These are phyloP conservation scores for Drosophila falleni DNA, from an alignment of 2,888 invertebrate species.

Conservation along the genomic window DNA sequence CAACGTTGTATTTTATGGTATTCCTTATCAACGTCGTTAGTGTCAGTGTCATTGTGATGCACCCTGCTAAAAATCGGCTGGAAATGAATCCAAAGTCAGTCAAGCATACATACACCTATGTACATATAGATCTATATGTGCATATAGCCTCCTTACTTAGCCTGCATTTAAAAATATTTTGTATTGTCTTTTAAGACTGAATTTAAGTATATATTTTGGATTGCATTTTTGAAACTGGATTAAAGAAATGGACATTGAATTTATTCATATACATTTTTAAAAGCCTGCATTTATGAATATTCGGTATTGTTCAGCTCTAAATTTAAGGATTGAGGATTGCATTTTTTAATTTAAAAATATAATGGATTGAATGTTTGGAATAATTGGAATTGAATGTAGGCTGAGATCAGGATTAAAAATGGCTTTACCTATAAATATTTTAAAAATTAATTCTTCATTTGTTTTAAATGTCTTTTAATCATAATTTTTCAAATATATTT, in stretches of 20 bases:
- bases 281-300: no score
- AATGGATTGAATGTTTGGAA: not conserved
- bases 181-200: not conserved
- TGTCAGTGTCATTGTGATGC: slow-evolving; percentile 64
- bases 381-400: not conserved
- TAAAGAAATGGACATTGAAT: no score
- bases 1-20: slow-evolving; percentile 44
- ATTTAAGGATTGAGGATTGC: no score
- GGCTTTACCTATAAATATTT: not conserved
- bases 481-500: no score
- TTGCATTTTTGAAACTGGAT: no score
- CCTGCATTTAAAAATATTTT: not conserved
- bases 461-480: no score
- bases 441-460: not conserved
- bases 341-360: no score
- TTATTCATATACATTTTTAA: no score
- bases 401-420: not conserved
- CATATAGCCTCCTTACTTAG: not conserved
- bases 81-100: slow-evolving; percentile 13
- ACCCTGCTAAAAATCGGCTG: slow-evolving; percentile 71
- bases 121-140: not conserved
- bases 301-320: no score
- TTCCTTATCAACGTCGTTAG: slow-evolving; percentile 62
- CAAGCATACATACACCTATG: not conserved
- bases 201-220: no score